Evolutionary conservation across 2,113 vertebrate species (phyloP), one percentile per base, ranked within the genome.

Genomic region (Ammodytes dubius): DNA sequence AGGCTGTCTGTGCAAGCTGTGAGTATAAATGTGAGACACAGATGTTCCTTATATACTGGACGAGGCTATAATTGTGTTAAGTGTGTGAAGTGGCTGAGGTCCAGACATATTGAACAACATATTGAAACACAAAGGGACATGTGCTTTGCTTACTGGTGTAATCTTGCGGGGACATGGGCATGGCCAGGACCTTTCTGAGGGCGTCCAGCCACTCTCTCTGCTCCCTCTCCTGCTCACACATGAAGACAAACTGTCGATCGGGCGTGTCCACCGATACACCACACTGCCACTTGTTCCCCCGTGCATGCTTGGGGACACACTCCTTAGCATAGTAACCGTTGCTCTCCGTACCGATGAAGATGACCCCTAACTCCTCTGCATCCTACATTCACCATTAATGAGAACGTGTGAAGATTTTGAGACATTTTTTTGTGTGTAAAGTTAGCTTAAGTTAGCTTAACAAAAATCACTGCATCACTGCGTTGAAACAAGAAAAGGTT

Each of bases 151-250:
- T 91, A 96, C 95, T 65, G 1, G 87, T 86, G 42, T 94, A 93
- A 85, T 94, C 93, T 85, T 96, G 94, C 0, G 94, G 92, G 0
- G 93, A 88, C 95, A 97, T 93, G 46, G 95, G 95, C 11, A 92
- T 92, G 12, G 91, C 88, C 54, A 97, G 94, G 74, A 99, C 90
- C 17, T 93, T 83, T 5, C 75, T 92, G 13, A 99, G 88, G 19
- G 94, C 96, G 0, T 95, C 93, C 72, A 98, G 84, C 98, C 98
- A 99, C 79, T 98, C 96, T 5, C 1, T 95, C 89, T 97, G 97
- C 50, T 97, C 97, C 14, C 77, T 91, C 58, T 97, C 96, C 0
- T 93, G 96, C 87, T 97, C 95, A 40, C 97, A 99, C 90, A 96
- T 93, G 84, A 99, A 96, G 71, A 98, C 65, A 12, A 97, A 99